Conservation (phyloP, 92 coral and sea anemone genomes). For the Actinernus sp. region DNA sequence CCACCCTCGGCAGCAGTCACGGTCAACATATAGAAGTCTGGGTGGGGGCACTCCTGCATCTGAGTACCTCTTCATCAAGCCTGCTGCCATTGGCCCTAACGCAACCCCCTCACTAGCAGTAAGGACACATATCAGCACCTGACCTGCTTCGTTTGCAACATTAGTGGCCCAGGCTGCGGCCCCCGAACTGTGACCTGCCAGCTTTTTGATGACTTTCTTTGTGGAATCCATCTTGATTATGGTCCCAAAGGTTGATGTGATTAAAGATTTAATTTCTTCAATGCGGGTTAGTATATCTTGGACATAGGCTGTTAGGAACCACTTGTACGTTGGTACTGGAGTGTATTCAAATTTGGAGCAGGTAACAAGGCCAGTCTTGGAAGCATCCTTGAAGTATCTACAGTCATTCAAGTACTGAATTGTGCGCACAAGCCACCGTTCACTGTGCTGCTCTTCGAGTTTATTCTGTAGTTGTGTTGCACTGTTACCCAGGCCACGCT, state of each 20-base stretch:
- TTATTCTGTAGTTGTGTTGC: constrained; percentile 48
- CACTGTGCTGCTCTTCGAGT: constrained; percentile 57
- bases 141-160: constrained; percentile 68
- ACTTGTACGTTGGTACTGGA: constrained; percentile 40
- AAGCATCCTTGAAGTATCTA: constrained; percentile 23
- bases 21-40: constrained; percentile 48
- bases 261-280: constrained; percentile 38
- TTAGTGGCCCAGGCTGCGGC: constrained; percentile 72
- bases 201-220: constrained; percentile 37
- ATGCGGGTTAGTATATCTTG: constrained; percentile 39
- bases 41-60: constrained; percentile 36
- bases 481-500: constrained; percentile 59
- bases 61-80: constrained; percentile 43
- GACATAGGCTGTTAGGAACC: constrained; percentile 62
- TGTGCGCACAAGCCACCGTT: constrained; percentile 18
- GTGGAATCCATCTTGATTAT: constrained; percentile 59
- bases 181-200: constrained; percentile 40
- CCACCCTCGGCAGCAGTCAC: constrained; percentile 46
- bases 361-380: constrained; percentile 19
- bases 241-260: constrained; percentile 56
- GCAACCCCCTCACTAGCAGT: constrained; percentile 63
- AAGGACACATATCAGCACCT: constrained; percentile 52
- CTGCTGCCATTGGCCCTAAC: constrained; percentile 44
- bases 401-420: constrained; percentile 53
- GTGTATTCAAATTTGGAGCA: constrained; percentile 5